Evolutionary conservation across 2,797 vertebrate species (phyloP).

Genomic region (Diplodus puntazzo): DNA sequence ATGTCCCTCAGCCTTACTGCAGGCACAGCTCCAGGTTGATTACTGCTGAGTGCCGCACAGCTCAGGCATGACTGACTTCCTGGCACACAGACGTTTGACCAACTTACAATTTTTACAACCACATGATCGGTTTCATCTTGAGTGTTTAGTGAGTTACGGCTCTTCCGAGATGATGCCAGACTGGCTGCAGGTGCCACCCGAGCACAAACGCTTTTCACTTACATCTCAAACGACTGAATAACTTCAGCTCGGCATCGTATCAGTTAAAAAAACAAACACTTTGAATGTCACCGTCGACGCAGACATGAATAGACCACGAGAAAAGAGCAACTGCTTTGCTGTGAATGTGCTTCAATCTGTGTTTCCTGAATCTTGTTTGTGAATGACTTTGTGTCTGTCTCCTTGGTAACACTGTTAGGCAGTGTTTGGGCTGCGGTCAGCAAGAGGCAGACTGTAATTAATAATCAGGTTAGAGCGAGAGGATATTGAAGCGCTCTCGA

Average conservation of each 20-base stretch:
- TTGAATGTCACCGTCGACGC: neutral
- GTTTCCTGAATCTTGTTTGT: slow-evolving; percentile 56
- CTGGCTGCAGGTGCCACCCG: slow-evolving; percentile 36
- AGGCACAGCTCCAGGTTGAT: slow-evolving; percentile 78
- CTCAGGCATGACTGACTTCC: slow-evolving; percentile 70
- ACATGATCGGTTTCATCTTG: slow-evolving; percentile 55
- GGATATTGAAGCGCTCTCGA: slow-evolving; percentile 71
- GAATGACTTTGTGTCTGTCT: slow-evolving; percentile 65
- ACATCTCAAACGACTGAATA: slow-evolving; percentile 1
- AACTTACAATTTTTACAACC: slow-evolving; percentile 56
- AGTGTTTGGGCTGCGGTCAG: slow-evolving; percentile 70
- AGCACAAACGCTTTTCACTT: slow-evolving; percentile 10
- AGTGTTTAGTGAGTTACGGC: slow-evolving; percentile 38
- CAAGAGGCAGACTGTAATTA: slow-evolving; percentile 81
- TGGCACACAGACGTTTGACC: slow-evolving; percentile 67
- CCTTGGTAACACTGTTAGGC: slow-evolving; percentile 71
- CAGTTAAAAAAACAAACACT: slow-evolving; percentile 32
- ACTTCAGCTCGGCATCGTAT: slow-evolving; percentile 18
- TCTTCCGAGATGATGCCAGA: slow-evolving; percentile 40
- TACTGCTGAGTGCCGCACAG: slow-evolving; percentile 67
- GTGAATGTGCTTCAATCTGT: slow-evolving; percentile 19
- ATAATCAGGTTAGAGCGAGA: slow-evolving; percentile 83
- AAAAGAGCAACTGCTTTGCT: slow-evolving; percentile 9
- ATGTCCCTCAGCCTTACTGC: slow-evolving; percentile 68
- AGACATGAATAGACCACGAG: neutral